phyloP scores from a whole-genome alignment of 2,797 vertebrate genomes.

The Hylomyscus alleni region DNA sequence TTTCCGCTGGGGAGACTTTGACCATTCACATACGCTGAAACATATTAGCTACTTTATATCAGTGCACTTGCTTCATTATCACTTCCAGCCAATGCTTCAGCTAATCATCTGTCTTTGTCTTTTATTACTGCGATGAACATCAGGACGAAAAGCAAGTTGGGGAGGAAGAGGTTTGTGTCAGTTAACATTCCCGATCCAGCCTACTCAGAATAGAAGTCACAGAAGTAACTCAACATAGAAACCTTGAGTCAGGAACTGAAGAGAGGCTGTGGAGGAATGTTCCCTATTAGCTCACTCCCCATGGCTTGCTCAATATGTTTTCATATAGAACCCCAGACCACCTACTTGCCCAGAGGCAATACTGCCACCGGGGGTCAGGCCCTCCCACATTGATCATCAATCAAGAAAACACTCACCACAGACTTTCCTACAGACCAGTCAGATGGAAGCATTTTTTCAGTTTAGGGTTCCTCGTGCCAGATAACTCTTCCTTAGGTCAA shows the following conservation, averaged over 20 bases:
- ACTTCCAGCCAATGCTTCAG: neutral
- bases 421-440: neutral
- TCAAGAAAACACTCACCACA: neutral
- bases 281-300: neutral
- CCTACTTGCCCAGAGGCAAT: neutral
- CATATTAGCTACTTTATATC: neutral
- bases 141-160: neutral
- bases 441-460: neutral
- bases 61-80: neutral
- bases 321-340: neutral
- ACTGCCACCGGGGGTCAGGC: neutral
- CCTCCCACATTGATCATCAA: neutral
- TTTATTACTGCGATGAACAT: neutral
- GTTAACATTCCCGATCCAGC: neutral
- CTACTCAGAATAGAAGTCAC: too few species aligned
- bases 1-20: neutral
- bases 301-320: neutral
- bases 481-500: neutral
- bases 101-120: neutral
- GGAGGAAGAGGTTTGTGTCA: neutral
- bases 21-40: neutral
- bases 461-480: neutral
- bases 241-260: neutral
- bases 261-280: neutral
- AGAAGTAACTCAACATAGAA: neutral